Percentiles rank a stretch among this genome's conserved stretches.
phyloP scores from a whole-genome alignment of 2,113 vertebrate genomes.

The Mugil cephalus region DNA sequence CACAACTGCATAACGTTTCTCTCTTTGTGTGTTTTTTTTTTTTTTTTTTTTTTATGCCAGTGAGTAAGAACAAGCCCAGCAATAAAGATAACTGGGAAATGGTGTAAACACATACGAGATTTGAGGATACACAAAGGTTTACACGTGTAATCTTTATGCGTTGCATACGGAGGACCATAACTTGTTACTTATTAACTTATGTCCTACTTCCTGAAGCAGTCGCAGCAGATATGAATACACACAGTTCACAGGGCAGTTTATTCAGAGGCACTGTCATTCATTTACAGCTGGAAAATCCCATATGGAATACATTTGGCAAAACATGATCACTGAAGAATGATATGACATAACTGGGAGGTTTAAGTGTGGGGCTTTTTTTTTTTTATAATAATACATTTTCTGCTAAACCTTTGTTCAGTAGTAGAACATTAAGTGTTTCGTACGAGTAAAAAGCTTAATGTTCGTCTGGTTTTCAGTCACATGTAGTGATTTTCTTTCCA shows the following conservation, averaged over 20 bases:
- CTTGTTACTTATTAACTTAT: conserved; percentile 49
- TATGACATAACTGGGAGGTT: background rate
- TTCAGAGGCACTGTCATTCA: conserved; percentile 10
- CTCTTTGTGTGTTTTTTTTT: background rate
- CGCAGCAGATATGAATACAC: conserved; percentile 34
- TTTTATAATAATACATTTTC: too few relatives aligned
- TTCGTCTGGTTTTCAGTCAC: too few relatives aligned
- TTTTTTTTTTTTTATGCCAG: background rate
- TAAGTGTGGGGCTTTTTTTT: background rate
- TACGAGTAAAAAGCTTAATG: too few relatives aligned
- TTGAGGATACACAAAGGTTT: background rate
- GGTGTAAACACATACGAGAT: background rate
- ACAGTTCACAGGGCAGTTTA: background rate
- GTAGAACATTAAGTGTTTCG: too few relatives aligned
- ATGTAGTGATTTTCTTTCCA: too few relatives aligned
- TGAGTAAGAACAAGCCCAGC: background rate
- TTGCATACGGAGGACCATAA: conserved; percentile 7
- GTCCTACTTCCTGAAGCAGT: conserved; percentile 27
- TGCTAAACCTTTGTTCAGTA: too few relatives aligned
- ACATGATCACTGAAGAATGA: background rate
- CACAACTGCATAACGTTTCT: too few relatives aligned
- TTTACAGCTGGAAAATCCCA: conserved; percentile 29
- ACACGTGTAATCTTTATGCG: background rate
- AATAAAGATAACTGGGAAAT: background rate
- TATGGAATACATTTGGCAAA: background rate